Conservation (phyloP, 2,113 vertebrate genomes). For the Todiramphus chloris region DNA sequence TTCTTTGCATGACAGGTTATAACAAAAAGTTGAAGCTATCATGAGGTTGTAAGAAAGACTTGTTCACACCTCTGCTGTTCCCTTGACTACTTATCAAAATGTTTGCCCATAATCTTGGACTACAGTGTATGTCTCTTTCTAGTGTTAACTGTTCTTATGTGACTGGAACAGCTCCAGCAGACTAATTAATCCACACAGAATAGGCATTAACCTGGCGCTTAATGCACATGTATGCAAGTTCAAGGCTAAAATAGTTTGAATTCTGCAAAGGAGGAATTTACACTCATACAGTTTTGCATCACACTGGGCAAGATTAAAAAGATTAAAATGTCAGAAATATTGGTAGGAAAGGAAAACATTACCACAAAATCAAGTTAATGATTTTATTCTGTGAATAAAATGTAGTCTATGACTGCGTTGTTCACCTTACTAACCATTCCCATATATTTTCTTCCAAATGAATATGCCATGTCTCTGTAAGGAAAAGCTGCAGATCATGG, state of each 20-base stretch:
- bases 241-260: not conserved
- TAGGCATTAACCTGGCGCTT: not conserved
- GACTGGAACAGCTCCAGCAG: not conserved
- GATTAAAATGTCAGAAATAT: not conserved
- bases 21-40: not conserved
- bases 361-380: not conserved
- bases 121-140: not conserved
- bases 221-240: not conserved
- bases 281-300: not conserved
- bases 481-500: not conserved
- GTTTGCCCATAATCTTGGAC: not conserved
- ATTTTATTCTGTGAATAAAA: not conserved
- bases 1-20: not conserved
- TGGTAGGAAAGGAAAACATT: not conserved
- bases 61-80: not conserved
- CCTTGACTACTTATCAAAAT: not conserved
- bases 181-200: not conserved
- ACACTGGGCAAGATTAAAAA: not conserved
- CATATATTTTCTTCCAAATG: not conserved
- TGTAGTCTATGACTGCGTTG: not conserved
- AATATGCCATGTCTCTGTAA: not conserved
- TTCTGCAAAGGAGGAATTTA: not conserved
- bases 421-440: not conserved
- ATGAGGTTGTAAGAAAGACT: not conserved
- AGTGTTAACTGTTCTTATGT: not conserved